These are phyloP conservation scores for Sipha flava DNA, from an alignment of 1,140 invertebrate genomes.

Conservation along the genomic window DNA sequence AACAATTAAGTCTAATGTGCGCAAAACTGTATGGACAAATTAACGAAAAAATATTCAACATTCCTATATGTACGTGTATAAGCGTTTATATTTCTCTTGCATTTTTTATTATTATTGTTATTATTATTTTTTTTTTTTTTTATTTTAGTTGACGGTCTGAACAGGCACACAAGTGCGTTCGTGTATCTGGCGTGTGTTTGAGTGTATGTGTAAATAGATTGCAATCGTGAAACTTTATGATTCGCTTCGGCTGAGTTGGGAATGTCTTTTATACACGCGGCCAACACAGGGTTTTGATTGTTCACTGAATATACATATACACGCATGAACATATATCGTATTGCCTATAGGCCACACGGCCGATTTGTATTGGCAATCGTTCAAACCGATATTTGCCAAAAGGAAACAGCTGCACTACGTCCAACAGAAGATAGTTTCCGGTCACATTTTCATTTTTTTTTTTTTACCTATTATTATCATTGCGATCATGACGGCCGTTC, in stretches of 20 bases:
- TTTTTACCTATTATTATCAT: background rate
- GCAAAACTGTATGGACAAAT: too few species aligned
- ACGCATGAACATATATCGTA: background rate
- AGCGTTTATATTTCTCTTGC: too few species aligned
- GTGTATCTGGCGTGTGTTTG: background rate
- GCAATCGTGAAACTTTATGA: background rate
- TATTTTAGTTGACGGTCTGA: too few species aligned
- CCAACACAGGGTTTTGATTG: background rate
- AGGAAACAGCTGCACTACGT: background rate
- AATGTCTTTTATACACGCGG: background rate
- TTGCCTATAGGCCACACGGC: background rate
- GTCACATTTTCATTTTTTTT: background rate
- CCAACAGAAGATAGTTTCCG: background rate
- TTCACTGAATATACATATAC: background rate
- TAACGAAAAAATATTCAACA: too few species aligned
- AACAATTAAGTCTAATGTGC: too few species aligned
- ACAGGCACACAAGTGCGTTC: background rate
- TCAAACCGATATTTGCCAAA: conserved; percentile 10
- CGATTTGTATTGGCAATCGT: background rate
- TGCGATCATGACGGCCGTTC: too few species aligned
- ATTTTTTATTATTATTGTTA: too few species aligned
- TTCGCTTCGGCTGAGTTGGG: background rate
- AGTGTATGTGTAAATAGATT: background rate
- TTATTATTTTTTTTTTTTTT: too few species aligned
- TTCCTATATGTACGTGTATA: too few species aligned